Percentiles rank a stretch among this genome's conserved stretches.
phyloP scores from a whole-genome alignment of 2,888 invertebrate genomes.

The Drosophila tripunctata region DNA sequence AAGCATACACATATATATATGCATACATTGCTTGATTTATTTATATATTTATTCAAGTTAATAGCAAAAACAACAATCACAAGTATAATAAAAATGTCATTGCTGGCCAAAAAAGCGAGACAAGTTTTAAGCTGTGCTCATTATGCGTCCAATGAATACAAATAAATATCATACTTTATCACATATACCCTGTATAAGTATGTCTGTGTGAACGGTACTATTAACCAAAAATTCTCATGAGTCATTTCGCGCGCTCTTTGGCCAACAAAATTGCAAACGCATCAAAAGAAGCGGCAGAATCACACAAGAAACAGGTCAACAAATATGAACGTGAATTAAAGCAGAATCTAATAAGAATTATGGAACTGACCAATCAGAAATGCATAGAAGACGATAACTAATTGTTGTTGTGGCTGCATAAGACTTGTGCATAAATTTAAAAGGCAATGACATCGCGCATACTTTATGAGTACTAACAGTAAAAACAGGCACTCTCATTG shows the following conservation, averaged over 20 bases:
- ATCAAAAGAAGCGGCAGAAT: slow-evolving; percentile 29
- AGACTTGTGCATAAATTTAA: slow-evolving; percentile 50
- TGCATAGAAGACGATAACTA: slow-evolving; percentile 6
- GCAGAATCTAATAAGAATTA: slow-evolving; percentile 28
- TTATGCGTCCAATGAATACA: slow-evolving; percentile 27
- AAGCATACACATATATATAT: too few species aligned
- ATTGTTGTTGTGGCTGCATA: slow-evolving; percentile 7
- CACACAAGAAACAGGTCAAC: slow-evolving; percentile 59
- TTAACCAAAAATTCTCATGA: slow-evolving; percentile 52
- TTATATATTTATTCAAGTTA: slow-evolving; percentile 17
- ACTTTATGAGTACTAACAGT: slow-evolving; percentile 30
- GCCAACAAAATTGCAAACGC: slow-evolving; percentile 45
- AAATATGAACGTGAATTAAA: neutral
- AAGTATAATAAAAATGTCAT: slow-evolving; percentile 4
- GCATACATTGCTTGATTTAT: slow-evolving; percentile 35
- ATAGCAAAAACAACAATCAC: slow-evolving; percentile 9
- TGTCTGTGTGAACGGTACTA: slow-evolving; percentile 20
- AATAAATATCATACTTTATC: slow-evolving; percentile 1
- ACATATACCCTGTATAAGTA: slow-evolving; percentile 1
- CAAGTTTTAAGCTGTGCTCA: slow-evolving; percentile 23
- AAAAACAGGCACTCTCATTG: slow-evolving; percentile 28
- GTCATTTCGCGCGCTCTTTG: slow-evolving; percentile 44
- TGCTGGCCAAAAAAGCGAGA: slow-evolving; percentile 21
- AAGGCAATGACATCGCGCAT: slow-evolving; percentile 61
- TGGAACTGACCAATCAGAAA: slow-evolving; percentile 10